These are phyloP conservation scores for Pammene fasciana DNA, from an alignment of 2,888 invertebrate species.

Conservation along the genomic window DNA sequence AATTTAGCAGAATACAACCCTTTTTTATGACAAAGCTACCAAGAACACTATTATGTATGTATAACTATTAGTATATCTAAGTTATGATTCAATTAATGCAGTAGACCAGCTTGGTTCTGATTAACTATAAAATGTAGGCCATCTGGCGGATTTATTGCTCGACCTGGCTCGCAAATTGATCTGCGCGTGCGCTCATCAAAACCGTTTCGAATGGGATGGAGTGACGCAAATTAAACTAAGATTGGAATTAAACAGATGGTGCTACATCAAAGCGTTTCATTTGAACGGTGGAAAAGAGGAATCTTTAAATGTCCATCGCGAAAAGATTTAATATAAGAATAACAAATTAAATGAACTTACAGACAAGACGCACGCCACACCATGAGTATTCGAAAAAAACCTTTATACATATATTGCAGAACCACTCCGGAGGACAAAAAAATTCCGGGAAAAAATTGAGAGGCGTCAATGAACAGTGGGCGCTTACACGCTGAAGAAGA, in stretches of 20 bases:
- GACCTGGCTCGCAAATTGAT: conserved; percentile 54
- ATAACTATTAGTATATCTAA: background rate
- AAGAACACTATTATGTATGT: too few relatives aligned
- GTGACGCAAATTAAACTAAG: conserved; percentile 14
- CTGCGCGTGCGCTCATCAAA: conserved; percentile 42
- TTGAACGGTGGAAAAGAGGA: background rate
- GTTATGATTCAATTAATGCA: conserved; percentile 27
- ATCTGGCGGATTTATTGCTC: conserved; percentile 53
- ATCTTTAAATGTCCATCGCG: too few relatives aligned
- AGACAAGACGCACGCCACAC: too few relatives aligned
- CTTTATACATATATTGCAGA: too few relatives aligned
- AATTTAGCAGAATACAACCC: too few relatives aligned
- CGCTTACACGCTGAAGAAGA: too few relatives aligned
- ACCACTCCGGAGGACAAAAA: background rate
- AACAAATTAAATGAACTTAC: background rate
- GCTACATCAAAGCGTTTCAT: background rate
- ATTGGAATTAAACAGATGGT: conserved; percentile 26
- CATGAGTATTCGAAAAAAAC: background rate
- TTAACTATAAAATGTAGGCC: conserved; percentile 61
- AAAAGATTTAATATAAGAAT: background rate
- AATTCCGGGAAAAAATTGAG: too few relatives aligned
- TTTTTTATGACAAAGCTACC: too few relatives aligned
- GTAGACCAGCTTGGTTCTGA: conserved; percentile 51
- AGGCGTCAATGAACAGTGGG: too few relatives aligned
- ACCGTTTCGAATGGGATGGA: conserved; percentile 18